Percentiles rank a stretch among this genome's conserved stretches.
These are phyloP conservation scores for Deilephila porcellus DNA, from an alignment of 2,888 invertebrate species.

Conservation along the genomic window DNA sequence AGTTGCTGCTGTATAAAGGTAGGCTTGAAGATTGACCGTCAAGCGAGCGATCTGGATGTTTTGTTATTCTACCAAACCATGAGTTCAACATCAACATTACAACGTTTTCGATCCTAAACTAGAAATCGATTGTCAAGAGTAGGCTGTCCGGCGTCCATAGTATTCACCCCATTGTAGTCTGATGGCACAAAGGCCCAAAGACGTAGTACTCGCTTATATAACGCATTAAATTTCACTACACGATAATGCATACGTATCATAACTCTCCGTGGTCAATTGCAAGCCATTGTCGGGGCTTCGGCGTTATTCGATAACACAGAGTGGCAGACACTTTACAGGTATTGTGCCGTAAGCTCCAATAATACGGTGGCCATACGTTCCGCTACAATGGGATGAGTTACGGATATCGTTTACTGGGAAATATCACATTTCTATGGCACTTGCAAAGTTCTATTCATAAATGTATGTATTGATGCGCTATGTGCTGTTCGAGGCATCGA, in stretches of 20 bases:
- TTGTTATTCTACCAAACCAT: too few species aligned
- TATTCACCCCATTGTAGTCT: not conserved
- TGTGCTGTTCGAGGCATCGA: not conserved
- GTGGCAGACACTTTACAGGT: conserved; percentile 51
- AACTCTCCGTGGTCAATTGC: conserved; percentile 44
- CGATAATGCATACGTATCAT: conserved; percentile 31
- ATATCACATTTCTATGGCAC: conserved; percentile 18
- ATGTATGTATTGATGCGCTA: not conserved
- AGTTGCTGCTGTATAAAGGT: too few species aligned
- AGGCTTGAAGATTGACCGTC: too few species aligned
- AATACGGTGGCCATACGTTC: conserved; percentile 36
- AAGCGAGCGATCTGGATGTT: too few species aligned
- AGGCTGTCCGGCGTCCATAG: too few species aligned
- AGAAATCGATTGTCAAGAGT: too few species aligned
- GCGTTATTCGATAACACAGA: conserved; percentile 50
- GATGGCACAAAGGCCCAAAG: not conserved
- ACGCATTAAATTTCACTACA: conserved; percentile 30
- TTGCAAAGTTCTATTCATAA: not conserved
- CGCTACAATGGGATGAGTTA: conserved; percentile 26
- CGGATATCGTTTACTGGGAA: conserved; percentile 22
- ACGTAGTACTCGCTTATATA: conserved; percentile 5
- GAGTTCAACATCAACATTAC: too few species aligned
- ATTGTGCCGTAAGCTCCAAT: conserved; percentile 47
- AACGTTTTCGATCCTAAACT: too few species aligned
- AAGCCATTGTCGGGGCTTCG: conserved; percentile 44